Percentiles rank a stretch among this genome's conserved stretches.
phyloP scores from a whole-genome alignment of 2,888 invertebrate genomes.

The Cryptus armator region DNA sequence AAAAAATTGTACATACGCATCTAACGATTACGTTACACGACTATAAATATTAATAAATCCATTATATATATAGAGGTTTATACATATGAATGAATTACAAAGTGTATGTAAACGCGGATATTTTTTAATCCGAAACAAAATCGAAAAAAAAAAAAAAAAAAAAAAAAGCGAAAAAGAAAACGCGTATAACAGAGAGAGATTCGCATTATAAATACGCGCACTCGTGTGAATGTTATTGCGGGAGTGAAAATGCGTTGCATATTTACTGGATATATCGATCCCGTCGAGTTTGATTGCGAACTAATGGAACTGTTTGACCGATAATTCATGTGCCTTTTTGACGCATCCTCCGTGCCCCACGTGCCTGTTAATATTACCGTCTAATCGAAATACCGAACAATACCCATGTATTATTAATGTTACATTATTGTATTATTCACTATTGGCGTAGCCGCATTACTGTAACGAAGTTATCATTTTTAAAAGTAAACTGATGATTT shows the following conservation, averaged over 20 bases:
- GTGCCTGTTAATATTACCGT: constrained; percentile 74
- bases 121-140: constrained; percentile 62
- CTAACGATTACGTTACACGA: constrained; percentile 78
- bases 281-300: constrained; percentile 39
- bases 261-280: constrained; percentile 29
- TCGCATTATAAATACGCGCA: constrained; percentile 58
- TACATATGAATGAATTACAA: constrained; percentile 59
- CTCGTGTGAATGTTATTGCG: constrained; percentile 51
- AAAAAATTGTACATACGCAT: constrained; percentile 82
- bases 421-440: constrained; percentile 80
- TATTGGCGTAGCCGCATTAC: constrained; percentile 68
- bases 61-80: constrained; percentile 66
- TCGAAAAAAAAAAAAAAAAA: constrained; percentile 29
- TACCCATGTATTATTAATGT: constrained; percentile 84
- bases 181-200: constrained; percentile 38
- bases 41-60: constrained; percentile 72
- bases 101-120: constrained; percentile 67
- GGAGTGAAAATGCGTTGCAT: constrained; percentile 50
- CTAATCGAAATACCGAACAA: constrained; percentile 74
- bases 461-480: constrained; percentile 62
- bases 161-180: too few species aligned
- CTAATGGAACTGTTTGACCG: constrained; percentile 57
- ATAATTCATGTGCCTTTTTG: constrained; percentile 66
- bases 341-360: constrained; percentile 68
- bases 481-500: constrained; percentile 50